Percentiles rank a stretch among this genome's conserved stretches.
phyloP scores from a whole-genome alignment of 2,888 invertebrate genomes.

The Euzetes globulus region DNA sequence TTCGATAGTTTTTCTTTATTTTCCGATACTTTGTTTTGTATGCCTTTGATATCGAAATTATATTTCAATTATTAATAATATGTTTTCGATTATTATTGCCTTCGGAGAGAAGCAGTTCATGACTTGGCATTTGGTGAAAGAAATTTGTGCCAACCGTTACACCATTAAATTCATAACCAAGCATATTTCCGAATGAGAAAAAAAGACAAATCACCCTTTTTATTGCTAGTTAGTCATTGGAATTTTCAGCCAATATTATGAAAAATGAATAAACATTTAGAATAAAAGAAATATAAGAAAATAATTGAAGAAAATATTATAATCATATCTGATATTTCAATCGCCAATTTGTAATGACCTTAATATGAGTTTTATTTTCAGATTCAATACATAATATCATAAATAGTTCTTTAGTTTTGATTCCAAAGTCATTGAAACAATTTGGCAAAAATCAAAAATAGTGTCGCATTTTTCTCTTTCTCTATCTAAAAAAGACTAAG shows the following conservation, averaged over 20 bases:
- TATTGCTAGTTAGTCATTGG: not conserved
- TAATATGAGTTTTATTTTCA: not conserved
- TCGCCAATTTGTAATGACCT: constrained; percentile 23
- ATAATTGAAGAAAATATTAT: not conserved
- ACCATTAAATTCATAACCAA: not conserved
- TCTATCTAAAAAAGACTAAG: too few species aligned
- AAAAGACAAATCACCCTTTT: too few species aligned
- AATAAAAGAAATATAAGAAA: not conserved
- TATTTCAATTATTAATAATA: not conserved
- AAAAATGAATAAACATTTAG: not conserved
- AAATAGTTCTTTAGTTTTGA: not conserved
- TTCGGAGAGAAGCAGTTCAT: not conserved
- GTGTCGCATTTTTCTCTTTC: too few species aligned
- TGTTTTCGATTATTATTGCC: not conserved
- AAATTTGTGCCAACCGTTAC: constrained; percentile 10
- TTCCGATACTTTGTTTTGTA: not conserved
- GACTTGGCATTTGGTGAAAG: not conserved
- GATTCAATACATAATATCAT: not conserved
- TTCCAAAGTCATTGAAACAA: not conserved
- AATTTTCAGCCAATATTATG: not conserved
- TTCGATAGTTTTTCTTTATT: not conserved
- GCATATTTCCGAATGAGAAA: not conserved
- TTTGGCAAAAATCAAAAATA: not conserved
- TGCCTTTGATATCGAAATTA: not conserved
- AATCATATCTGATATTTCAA: constrained; percentile 6